A percentile compares a stretch with the other conserved stretches of the same genome.
These are phyloP conservation scores for Drosophila lutescens DNA, from an alignment of 2,888 invertebrate genomes.

Conservation along the genomic window DNA sequence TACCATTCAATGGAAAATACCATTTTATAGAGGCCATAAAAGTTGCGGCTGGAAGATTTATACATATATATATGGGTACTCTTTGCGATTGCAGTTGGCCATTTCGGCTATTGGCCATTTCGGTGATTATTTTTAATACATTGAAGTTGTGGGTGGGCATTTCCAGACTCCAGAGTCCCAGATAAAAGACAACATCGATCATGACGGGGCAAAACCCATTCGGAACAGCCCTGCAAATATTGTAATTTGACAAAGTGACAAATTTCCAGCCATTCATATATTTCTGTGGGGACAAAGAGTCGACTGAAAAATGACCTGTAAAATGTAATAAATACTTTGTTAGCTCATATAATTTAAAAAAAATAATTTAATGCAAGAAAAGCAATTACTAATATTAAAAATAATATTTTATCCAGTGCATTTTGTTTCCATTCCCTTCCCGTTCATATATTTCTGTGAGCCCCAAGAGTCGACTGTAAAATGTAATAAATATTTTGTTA, in stretches of 20 bases:
- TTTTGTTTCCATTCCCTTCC: no score
- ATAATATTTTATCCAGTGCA: no score
- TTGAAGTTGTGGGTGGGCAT: slow-evolving; percentile 5
- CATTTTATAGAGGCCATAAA: slow-evolving; percentile 33
- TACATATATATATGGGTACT: neutral
- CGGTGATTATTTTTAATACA: slow-evolving; percentile 39
- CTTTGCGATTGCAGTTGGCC: slow-evolving; percentile 26
- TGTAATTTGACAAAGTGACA: slow-evolving; percentile 39
- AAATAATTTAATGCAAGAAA: no score
- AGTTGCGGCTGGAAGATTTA: slow-evolving; percentile 22
- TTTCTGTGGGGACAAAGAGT: neutral
- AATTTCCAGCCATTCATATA: slow-evolving; percentile 26
- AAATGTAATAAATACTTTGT: neutral
- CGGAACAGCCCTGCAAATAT: slow-evolving; percentile 8
- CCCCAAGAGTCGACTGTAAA: neutral
- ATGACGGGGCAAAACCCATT: slow-evolving; percentile 12
- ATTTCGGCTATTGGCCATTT: slow-evolving; percentile 45
- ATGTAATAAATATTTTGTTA: neutral
- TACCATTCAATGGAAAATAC: neutral
- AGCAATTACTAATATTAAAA: no score
- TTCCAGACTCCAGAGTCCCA: neutral
- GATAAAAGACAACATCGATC: slow-evolving; percentile 29
- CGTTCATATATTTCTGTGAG: no score
- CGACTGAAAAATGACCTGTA: neutral
- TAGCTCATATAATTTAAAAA: no score